Evolutionary conservation across 2,113 vertebrate species (phyloP).

Genomic region (Maccullochella peelii): DNA sequence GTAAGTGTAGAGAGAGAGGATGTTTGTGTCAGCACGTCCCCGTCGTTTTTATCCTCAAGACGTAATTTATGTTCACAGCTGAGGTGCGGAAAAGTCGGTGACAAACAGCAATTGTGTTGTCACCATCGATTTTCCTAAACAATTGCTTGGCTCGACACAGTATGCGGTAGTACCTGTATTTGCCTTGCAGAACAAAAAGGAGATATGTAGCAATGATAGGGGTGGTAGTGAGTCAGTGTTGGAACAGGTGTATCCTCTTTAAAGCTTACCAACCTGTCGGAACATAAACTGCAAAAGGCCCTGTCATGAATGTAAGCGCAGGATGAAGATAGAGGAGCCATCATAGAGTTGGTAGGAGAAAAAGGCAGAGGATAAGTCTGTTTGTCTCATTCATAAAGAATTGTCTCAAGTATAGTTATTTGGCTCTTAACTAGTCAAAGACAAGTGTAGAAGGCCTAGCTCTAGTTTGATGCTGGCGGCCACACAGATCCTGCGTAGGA

Average conservation of each 20-base stretch:
- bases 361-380: background rate
- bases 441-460: background rate
- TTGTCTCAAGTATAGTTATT: conserved; percentile 1
- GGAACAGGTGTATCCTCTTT: conserved; percentile 26
- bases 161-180: background rate
- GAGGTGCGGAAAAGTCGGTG: conserved; percentile 50
- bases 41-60: background rate
- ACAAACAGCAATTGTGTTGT: conserved; percentile 63
- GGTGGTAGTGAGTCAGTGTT: conserved; percentile 37
- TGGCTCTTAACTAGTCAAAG: background rate
- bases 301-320: conserved; percentile 18
- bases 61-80: conserved; percentile 28
- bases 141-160: conserved; percentile 16
- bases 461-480: background rate
- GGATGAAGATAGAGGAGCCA: background rate
- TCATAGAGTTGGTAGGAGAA: background rate
- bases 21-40: background rate
- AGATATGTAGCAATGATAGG: conserved; percentile 39
- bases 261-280: conserved; percentile 16
- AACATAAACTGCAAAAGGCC: conserved; percentile 20
- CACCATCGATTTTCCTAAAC: conserved; percentile 58
- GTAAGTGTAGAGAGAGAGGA: conserved; percentile 76
- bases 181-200: conserved; percentile 40
- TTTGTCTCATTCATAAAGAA: conserved; percentile 16
- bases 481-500: conserved; percentile 1